These are phyloP conservation scores for Teleopsis dalmanni DNA, from an alignment of 1,140 invertebrate genomes.

Conservation along the genomic window DNA sequence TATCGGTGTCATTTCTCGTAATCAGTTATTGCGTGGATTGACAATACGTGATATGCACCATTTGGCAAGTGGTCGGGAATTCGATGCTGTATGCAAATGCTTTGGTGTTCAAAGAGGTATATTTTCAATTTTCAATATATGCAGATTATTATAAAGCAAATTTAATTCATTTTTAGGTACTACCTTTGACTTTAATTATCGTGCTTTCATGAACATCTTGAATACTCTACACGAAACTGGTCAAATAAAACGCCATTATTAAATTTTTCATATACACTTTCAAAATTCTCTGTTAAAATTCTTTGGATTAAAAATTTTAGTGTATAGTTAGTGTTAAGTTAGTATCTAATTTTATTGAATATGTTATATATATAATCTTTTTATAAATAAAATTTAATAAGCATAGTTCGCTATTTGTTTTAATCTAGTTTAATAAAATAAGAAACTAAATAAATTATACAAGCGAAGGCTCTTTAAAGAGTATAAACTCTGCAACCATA, in stretches of 20 bases:
- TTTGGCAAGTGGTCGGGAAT: conserved; percentile 52
- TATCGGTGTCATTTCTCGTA: conserved; percentile 54
- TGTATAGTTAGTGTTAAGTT: neutral
- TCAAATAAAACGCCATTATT: conserved; percentile 36
- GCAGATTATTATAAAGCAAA: neutral
- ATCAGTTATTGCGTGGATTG: conserved; percentile 54
- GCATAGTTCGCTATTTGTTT: no score
- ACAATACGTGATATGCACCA: conserved; percentile 53
- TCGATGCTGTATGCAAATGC: conserved; percentile 58
- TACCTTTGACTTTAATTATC: conserved; percentile 35
- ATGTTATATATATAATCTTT: conserved; percentile 3
- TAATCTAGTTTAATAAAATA: no score
- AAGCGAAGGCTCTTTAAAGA: no score
- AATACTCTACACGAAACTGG: conserved; percentile 31
- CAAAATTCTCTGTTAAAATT: neutral
- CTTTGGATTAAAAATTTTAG: no score
- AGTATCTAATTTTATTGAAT: neutral
- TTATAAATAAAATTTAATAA: neutral
- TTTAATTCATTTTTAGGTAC: neutral
- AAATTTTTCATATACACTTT: neutral
- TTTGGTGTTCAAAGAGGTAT: conserved; percentile 52
- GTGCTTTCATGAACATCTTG: conserved; percentile 35
- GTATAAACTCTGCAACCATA: no score
- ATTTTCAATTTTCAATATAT: neutral
- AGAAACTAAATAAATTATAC: no score